Evolutionary conservation across 2,888 invertebrate species (phyloP).

Genomic region (Gymnocheta viridis): DNA sequence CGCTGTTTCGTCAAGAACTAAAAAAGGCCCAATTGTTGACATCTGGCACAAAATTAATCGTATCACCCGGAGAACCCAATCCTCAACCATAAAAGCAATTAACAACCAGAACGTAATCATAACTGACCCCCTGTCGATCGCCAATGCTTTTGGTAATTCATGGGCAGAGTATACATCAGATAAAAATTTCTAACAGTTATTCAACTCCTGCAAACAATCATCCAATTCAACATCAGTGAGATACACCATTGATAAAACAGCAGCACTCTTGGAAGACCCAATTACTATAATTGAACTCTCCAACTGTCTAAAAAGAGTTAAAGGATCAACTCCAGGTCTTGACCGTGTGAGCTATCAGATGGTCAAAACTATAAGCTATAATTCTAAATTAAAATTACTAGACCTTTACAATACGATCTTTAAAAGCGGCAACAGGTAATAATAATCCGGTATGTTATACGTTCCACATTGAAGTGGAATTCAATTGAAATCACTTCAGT

Average conservation of each 20-base stretch:
- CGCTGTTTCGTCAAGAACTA: slow-evolving; percentile 27
- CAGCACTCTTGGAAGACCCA: slow-evolving; percentile 5
- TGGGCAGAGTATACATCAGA: slow-evolving; percentile 20
- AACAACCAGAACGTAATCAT: neutral
- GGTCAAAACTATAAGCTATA: too few species aligned
- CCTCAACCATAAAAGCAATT: slow-evolving; percentile 8
- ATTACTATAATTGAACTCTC: slow-evolving; percentile 16
- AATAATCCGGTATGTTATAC: too few species aligned
- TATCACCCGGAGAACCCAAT: neutral
- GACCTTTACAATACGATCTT: slow-evolving; percentile 38
- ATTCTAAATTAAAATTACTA: too few species aligned
- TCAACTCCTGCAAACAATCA: neutral
- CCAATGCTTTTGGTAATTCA: neutral
- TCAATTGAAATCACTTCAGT: too few species aligned
- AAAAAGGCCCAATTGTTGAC: slow-evolving; percentile 1
- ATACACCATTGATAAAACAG: neutral
- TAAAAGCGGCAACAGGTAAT: neutral
- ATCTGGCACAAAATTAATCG: slow-evolving; percentile 40
- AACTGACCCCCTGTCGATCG: slow-evolving; percentile 4
- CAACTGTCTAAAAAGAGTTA: neutral
- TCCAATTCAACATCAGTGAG: neutral
- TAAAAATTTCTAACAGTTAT: slow-evolving; percentile 7
- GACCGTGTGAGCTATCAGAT: too few species aligned
- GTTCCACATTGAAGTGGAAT: too few species aligned
- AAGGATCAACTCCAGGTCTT: neutral